A percentile compares a stretch with the other conserved stretches of the same genome.
Conservation (phyloP, 30 jellyfish, hydroid and myxozoan genomes). For the Aurelia aurita region DNA sequence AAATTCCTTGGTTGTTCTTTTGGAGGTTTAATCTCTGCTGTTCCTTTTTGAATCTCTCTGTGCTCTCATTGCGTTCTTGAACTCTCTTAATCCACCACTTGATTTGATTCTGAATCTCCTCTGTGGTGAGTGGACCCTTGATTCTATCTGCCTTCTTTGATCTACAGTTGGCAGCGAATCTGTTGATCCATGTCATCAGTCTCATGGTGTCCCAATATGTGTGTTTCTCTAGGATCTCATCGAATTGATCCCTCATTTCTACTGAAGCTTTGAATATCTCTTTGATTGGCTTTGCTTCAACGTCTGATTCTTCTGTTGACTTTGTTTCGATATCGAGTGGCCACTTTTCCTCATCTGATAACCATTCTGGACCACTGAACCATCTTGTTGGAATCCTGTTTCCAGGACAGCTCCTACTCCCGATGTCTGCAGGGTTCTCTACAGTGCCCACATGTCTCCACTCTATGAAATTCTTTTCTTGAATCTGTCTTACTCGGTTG, state of each 20-base stretch:
- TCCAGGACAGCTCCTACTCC: slow-evolving; percentile 64
- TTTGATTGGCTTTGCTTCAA: slow-evolving; percentile 56
- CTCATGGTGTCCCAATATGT: slow-evolving; percentile 33
- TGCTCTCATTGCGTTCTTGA: neutral
- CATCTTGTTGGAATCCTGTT: slow-evolving; percentile 15
- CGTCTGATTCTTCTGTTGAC: slow-evolving; percentile 40
- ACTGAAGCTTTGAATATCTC: slow-evolving; percentile 27
- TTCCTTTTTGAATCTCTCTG: slow-evolving; percentile 41
- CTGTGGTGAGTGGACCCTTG: slow-evolving; percentile 68
- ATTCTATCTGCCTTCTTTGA: slow-evolving; percentile 3
- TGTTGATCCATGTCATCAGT: slow-evolving; percentile 40
- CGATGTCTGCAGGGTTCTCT: slow-evolving; percentile 71
- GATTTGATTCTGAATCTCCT: slow-evolving; percentile 26
- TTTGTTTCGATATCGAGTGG: slow-evolving; percentile 51
- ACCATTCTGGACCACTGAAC: slow-evolving; percentile 71
- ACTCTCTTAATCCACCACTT: slow-evolving; percentile 33
- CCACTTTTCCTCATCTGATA: slow-evolving; percentile 39
- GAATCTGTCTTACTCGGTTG: slow-evolving; percentile 54
- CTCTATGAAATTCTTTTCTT: slow-evolving; percentile 24
- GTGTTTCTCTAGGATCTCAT: slow-evolving; percentile 25
- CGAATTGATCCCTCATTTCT: neutral
- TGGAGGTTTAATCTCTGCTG: slow-evolving; percentile 29
- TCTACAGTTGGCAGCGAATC: slow-evolving; percentile 51
- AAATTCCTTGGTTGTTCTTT: slow-evolving; percentile 26
- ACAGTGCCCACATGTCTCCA: slow-evolving; percentile 64